Conservation (phyloP, 2,797 vertebrate genomes). For the Carcharodon carcharias region DNA sequence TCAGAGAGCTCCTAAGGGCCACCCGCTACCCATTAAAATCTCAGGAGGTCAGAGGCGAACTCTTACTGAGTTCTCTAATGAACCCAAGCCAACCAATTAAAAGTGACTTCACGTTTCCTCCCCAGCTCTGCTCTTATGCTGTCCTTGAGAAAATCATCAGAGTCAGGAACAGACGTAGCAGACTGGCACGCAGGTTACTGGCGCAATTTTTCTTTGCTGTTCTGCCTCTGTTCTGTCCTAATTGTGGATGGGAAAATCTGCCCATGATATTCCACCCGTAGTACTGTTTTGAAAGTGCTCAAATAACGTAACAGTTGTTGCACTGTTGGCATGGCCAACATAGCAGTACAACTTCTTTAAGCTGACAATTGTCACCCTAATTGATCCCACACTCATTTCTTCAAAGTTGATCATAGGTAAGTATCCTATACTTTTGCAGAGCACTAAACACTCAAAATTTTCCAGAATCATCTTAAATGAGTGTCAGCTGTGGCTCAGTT, state of each 20-base stretch:
- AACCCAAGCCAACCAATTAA: background rate
- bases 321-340: background rate
- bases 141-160: background rate
- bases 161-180: no score
- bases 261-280: background rate
- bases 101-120: no score
- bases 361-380: background rate
- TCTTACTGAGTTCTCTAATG: background rate
- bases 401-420: background rate
- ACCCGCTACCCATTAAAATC: background rate
- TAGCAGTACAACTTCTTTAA: background rate
- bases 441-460: background rate
- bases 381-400: background rate
- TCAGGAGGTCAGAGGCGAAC: background rate
- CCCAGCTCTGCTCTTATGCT: background rate
- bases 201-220: no score
- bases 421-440: no score
- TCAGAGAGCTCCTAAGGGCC: background rate
- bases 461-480: background rate
- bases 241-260: no score
- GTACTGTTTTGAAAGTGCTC: background rate
- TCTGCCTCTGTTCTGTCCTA: no score
- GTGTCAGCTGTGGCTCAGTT: no score
- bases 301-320: background rate
- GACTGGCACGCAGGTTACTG: no score